Base-by-base conservation (phyloP, 1,140 invertebrate genomes). In the Megathymus violae region DNA sequence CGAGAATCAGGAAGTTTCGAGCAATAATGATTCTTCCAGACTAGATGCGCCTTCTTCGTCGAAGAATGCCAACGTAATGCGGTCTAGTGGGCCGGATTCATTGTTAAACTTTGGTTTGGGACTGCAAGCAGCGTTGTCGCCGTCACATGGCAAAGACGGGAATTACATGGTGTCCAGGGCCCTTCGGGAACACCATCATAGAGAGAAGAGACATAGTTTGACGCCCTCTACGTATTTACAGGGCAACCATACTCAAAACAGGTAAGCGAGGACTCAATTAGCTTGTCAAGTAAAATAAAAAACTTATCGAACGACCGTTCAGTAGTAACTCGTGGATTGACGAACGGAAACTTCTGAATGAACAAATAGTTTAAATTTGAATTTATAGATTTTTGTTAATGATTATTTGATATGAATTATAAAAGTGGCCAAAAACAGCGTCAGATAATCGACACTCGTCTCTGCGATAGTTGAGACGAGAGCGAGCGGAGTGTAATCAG, bases 161-260 rank as follows among this genome's bases (percentile, higher is more conserved):
- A 76, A 77, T 25, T 85, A 84, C 19, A 74, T 80, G 77, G 69
- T 69, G 44, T 52, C 74, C 4, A 76, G 83, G 78, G 92, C 93
- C 4, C 78, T 79, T 36, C 77, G 78, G 38, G 84, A 89, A 9
- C 92, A 80, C 66, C 91, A 91, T 71, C 93, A 94, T 72, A 93
- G 78, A 60, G 81, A 83, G 36, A 95, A 95, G 76, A 91, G 94
- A 19, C 94, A 95, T 67, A 95, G 94, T 86, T 92, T 95, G 71
- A 95, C 94, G 4, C 93, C 93, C 1, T 87, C 94, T 1, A 91
- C 93, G 47, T 92, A 92, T 77, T 59, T 90, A 40, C 78, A 86
- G 58, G 78, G 70, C 1, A 81, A 83, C 48, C 91, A 93, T 74
- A 84, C 91, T 43, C 93, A 93, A 19, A 91, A 91, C 67, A 81